Conservation (phyloP, 1,140 invertebrate species). For the Drosophila grimshawi region DNA sequence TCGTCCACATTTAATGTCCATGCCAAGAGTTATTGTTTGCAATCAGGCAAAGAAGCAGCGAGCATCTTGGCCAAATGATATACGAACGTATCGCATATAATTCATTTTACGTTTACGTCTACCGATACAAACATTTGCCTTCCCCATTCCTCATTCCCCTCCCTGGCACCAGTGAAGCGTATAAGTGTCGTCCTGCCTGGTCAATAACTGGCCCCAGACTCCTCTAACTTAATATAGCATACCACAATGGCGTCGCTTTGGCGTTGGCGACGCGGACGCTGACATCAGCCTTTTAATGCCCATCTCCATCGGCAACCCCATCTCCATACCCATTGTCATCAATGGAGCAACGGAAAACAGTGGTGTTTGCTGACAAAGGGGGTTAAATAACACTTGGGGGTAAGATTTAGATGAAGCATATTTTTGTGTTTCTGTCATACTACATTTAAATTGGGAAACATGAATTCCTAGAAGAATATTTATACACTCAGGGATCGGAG, state of each 20-base stretch:
- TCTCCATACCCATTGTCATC: neutral
- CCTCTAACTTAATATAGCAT: too few species aligned
- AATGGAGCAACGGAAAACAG: neutral
- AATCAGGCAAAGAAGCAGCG: conserved; percentile 65
- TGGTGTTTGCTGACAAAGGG: neutral
- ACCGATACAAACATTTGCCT: conserved; percentile 1
- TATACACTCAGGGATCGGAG: too few species aligned
- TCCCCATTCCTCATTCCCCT: neutral
- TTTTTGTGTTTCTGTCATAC: too few species aligned
- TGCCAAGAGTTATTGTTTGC: conserved; percentile 70
- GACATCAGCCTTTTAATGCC: conserved; percentile 65
- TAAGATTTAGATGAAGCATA: too few species aligned
- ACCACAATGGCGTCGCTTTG: conserved; percentile 23
- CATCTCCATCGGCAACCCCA: neutral
- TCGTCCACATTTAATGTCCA: conserved; percentile 15
- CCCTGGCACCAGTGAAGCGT: conserved; percentile 46
- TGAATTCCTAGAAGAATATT: too few species aligned
- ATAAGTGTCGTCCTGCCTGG: conserved; percentile 57
- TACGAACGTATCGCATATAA: conserved; percentile 66
- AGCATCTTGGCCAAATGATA: conserved; percentile 43
- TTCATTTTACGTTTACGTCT: conserved; percentile 77
- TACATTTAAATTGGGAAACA: too few species aligned
- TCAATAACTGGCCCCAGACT: conserved; percentile 33
- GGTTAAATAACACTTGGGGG: too few species aligned
- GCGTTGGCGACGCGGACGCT: conserved; percentile 65